Percentiles rank a stretch among this genome's conserved stretches.
Evolutionary conservation across 2,113 vertebrate genomes (phyloP).

Genomic region (human (Homo sapiens)): GRCh38 chr15:91877501-91878000

Average conservation of each 20-base stretch:
- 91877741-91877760: background rate
- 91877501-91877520: background rate
- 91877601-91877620: background rate
- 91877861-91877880: background rate
- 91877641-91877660: background rate
- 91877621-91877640: background rate
- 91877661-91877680: fast-evolving
- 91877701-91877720: background rate
- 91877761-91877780: background rate
- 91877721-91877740: background rate
- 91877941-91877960: background rate
- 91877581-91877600: background rate
- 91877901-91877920: background rate
- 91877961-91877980: background rate
- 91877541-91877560: background rate
- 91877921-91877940: background rate
- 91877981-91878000: background rate
- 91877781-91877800: background rate
- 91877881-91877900: background rate
- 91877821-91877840: background rate
- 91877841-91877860: fast-evolving
- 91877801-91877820: background rate
- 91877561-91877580: background rate
- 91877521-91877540: background rate
- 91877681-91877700: background rate